A percentile compares a stretch with the other conserved stretches of the same genome.
Evolutionary conservation across 2,113 vertebrate genomes (phyloP).

Genomic region (Eleginops maclovinus): DNA sequence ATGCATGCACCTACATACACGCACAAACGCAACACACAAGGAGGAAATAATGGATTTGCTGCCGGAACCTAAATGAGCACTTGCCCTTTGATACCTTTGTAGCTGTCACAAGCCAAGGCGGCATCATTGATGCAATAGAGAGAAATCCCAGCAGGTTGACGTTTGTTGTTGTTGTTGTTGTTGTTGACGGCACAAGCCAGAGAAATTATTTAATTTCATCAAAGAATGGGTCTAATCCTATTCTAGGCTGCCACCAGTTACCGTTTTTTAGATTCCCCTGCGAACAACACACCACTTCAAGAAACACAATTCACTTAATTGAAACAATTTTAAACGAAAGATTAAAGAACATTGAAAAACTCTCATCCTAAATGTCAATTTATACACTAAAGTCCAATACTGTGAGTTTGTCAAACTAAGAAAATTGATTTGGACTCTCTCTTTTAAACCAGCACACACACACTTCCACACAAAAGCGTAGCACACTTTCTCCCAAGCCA

Average conservation of each 20-base stretch:
- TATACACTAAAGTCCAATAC: conserved; percentile 47
- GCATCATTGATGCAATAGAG: conserved; percentile 74
- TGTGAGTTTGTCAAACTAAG: conserved; percentile 68
- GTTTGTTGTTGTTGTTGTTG: conserved; percentile 62
- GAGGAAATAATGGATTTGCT: conserved; percentile 63
- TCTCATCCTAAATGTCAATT: conserved; percentile 71
- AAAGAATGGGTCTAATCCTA: conserved; percentile 55
- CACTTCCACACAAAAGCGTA: conserved; percentile 10
- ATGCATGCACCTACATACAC: neutral
- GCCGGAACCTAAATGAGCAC: conserved; percentile 64
- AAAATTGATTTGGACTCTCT: conserved; percentile 72
- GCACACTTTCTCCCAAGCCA: conserved; percentile 15
- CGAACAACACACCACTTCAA: conserved; percentile 55
- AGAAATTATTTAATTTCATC: conserved; percentile 66
- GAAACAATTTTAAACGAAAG: conserved; percentile 72
- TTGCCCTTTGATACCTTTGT: conserved; percentile 74
- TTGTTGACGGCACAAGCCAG: conserved; percentile 60
- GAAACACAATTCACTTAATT: conserved; percentile 71
- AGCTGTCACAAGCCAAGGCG: conserved; percentile 63
- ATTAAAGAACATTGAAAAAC: conserved; percentile 61
- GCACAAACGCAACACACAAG: conserved; percentile 20
- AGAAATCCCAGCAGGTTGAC: conserved; percentile 71
- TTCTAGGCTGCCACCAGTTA: conserved; percentile 36
- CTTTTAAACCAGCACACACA: neutral
- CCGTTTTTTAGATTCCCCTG: conserved; percentile 52